phyloP scores from a whole-genome alignment of 2,113 vertebrate species.

The Geococcyx californianus region DNA sequence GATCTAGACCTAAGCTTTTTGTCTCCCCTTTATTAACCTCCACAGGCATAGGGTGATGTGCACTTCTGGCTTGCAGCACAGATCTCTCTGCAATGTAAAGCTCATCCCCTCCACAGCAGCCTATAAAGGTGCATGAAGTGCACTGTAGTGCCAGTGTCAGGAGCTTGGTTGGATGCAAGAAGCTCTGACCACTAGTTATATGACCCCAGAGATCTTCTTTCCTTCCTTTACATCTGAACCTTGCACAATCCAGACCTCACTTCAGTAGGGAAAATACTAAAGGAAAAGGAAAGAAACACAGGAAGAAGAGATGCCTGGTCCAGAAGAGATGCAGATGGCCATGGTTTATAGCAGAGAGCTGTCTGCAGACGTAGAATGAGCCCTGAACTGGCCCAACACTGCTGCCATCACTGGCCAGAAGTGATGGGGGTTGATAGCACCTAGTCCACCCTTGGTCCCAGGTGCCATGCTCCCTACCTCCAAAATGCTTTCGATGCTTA shows the following conservation, averaged over 20 bases:
- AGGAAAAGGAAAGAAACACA: neutral
- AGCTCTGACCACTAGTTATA: neutral
- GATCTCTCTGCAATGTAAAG: neutral
- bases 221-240: neutral
- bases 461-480: neutral
- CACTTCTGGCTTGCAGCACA: accelerated
- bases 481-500: neutral
- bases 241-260: neutral
- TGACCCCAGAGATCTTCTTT: neutral
- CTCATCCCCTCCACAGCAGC: neutral
- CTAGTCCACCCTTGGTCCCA: neutral
- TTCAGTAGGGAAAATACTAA: neutral
- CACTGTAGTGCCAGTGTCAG: neutral
- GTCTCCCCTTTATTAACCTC: neutral
- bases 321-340: neutral
- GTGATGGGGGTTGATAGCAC: neutral
- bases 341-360: neutral
- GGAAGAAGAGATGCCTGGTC: neutral
- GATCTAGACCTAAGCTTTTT: neutral
- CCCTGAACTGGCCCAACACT: neutral
- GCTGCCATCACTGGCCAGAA: neutral
- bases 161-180: neutral
- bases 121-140: neutral
- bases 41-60: neutral
- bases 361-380: neutral